Base-by-base conservation (phyloP, 2,888 invertebrate species). In the Nymphalis polychloros region DNA sequence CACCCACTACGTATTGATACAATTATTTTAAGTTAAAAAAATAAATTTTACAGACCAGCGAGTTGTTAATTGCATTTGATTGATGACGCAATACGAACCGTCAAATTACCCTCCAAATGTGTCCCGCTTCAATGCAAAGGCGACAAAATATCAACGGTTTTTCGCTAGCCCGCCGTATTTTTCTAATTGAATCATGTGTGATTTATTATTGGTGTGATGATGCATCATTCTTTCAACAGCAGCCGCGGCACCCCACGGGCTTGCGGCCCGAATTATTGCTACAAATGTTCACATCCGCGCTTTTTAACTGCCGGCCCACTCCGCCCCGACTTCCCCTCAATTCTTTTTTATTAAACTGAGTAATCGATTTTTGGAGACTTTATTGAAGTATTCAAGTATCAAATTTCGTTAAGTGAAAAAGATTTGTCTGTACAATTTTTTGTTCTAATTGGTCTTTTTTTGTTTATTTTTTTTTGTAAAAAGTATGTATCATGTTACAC, bases 151-250 rank as follows among this genome's bases (percentile, higher is more conserved):
- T 81, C 82, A 85, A 82, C 80, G 85, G 86, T 82, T 86, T 83
- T 80, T 78, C 81, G 78, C 79, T 77, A 80, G 80, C 82, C 83
- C 83, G 83, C 81, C 79, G 87, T 88, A 87, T 90, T 90, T 89
- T 91, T 92, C 92, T 92, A 92, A 92, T 92, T 92, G 92, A 92
- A 92, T 90, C 91, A 89, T 88, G 82, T 89, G 90, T 92, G 92
- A 92, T 92, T 92, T 92, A 92, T 92, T 89, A 90, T 90, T 89
- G 91, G 90, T 87, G 80, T 91, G 92, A 92, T 92, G 92, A 92
- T 92, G 92, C 88, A 92, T 92, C 91, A 92, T 92, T 91, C 91
- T 92, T 90, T 92, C 92, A 92, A 83, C 87, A 84, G 82, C 92
- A 92, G 87, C 90, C 90, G 91, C 75, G 89, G 84, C 88, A 85